Percentiles rank a stretch among this genome's conserved stretches.
Evolutionary conservation across 2,113 vertebrate species (phyloP).

Genomic region (Platichthys flesus): DNA sequence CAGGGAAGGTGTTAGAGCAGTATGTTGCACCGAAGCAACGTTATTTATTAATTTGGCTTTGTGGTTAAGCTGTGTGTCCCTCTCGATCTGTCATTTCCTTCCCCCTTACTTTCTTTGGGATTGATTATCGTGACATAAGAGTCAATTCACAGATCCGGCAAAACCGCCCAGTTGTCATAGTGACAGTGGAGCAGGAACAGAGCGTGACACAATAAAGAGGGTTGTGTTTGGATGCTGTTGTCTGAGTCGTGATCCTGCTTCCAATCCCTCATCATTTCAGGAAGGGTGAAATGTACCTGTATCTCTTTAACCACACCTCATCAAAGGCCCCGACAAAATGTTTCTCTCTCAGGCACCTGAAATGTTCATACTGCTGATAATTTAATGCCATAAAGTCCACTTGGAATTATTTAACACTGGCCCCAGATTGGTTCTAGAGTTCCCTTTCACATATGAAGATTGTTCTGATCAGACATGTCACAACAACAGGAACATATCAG

Average conservation of each 20-base stretch:
- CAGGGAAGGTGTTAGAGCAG: slow-evolving; percentile 17
- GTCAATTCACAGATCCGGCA: slow-evolving; percentile 45
- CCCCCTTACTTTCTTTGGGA: not conserved
- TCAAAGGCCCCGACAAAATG: slow-evolving; percentile 1
- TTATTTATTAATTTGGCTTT: slow-evolving; percentile 20
- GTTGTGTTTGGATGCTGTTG: slow-evolving; percentile 53
- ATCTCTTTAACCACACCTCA: slow-evolving; percentile 1
- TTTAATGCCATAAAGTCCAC: slow-evolving; percentile 3
- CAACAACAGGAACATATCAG: too few relatives aligned
- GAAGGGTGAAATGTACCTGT: slow-evolving; percentile 17
- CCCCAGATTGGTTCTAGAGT: too few relatives aligned
- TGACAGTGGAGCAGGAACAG: slow-evolving; percentile 48
- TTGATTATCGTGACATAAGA: slow-evolving; percentile 30
- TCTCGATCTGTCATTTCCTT: slow-evolving; percentile 9
- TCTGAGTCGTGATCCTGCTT: slow-evolving; percentile 38
- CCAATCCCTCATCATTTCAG: not conserved
- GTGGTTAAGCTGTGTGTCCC: not conserved
- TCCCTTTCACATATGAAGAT: too few relatives aligned
- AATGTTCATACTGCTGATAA: not conserved
- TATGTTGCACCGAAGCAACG: not conserved
- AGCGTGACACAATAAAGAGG: slow-evolving; percentile 39
- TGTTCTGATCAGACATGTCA: too few relatives aligned
- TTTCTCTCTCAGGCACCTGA: not conserved
- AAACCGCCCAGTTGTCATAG: slow-evolving; percentile 67
- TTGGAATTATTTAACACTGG: not conserved